Evolutionary conservation across 1,140 invertebrate species (phyloP).

Genomic region (Cotesia vestalis): DNA sequence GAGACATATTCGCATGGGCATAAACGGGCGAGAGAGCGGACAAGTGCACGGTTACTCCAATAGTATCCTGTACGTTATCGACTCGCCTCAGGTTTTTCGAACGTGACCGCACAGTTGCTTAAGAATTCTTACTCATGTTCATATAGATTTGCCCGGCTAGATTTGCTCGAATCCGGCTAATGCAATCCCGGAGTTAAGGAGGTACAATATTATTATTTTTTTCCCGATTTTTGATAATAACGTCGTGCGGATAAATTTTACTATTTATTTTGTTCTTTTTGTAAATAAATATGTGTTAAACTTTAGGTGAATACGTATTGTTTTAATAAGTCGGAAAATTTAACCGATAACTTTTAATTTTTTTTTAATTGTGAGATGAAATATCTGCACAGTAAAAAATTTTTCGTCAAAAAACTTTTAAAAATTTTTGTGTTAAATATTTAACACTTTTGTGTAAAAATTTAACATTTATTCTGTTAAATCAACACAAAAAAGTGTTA

Average conservation of each 20-base stretch:
- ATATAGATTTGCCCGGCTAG: constrained; percentile 20
- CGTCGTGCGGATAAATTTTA: not conserved
- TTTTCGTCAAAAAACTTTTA: too few species aligned
- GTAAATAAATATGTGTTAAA: too few species aligned
- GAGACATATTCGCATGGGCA: constrained; percentile 1
- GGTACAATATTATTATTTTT: not conserved
- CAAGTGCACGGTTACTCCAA: constrained; percentile 20
- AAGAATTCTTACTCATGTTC: not conserved
- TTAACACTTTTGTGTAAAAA: too few species aligned
- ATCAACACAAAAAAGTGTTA: too few species aligned
- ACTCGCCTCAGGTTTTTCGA: constrained; percentile 33
- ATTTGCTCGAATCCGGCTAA: constrained; percentile 21
- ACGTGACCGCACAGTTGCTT: constrained; percentile 32
- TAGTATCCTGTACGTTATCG: constrained; percentile 30
- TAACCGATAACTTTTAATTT: too few species aligned
- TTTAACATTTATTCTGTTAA: too few species aligned
- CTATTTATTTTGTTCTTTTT: too few species aligned
- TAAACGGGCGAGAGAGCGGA: constrained; percentile 21
- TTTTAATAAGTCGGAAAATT: too few species aligned
- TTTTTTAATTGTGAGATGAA: too few species aligned
- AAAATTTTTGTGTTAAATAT: too few species aligned
- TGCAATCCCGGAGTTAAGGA: not conserved
- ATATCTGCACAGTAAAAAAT: too few species aligned
- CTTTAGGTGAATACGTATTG: too few species aligned
- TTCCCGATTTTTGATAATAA: constrained; percentile 11